Conservation (phyloP, 2,113 vertebrate species). For the Anguilla japonica region DNA sequence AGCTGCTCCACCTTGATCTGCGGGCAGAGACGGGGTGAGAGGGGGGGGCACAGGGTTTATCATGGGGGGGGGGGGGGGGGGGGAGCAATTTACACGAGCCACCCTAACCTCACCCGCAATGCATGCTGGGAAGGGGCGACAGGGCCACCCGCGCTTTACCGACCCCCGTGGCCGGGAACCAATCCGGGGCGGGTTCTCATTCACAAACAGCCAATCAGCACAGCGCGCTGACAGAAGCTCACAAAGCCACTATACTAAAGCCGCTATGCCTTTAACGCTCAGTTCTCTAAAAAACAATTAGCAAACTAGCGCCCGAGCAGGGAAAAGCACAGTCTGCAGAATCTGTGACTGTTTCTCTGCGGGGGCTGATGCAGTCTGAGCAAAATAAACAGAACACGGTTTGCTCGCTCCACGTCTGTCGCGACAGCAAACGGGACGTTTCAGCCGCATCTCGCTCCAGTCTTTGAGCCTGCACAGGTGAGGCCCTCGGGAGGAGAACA, state of each 20-base stretch:
- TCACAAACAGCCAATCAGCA: neutral
- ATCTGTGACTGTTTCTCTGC: neutral
- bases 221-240: too few species aligned
- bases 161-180: neutral
- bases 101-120: neutral
- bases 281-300: neutral
- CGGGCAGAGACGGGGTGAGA: neutral
- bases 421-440: neutral
- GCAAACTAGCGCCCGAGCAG: neutral
- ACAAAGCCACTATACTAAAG: too few species aligned
- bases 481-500: neutral
- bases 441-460: neutral
- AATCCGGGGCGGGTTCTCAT: neutral
- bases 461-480: neutral
- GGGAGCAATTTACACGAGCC: neutral
- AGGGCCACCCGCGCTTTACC: neutral
- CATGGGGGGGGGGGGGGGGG: neutral
- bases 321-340: neutral
- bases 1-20: slow-evolving; percentile 71
- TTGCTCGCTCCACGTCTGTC: neutral
- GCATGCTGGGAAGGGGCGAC: neutral
- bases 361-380: neutral
- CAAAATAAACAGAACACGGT: neutral
- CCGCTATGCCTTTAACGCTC: too few species aligned
- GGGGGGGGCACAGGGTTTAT: neutral